These are phyloP conservation scores for Eudasyphora cyanicolor DNA, from an alignment of 2,888 invertebrate genomes.

Conservation along the genomic window DNA sequence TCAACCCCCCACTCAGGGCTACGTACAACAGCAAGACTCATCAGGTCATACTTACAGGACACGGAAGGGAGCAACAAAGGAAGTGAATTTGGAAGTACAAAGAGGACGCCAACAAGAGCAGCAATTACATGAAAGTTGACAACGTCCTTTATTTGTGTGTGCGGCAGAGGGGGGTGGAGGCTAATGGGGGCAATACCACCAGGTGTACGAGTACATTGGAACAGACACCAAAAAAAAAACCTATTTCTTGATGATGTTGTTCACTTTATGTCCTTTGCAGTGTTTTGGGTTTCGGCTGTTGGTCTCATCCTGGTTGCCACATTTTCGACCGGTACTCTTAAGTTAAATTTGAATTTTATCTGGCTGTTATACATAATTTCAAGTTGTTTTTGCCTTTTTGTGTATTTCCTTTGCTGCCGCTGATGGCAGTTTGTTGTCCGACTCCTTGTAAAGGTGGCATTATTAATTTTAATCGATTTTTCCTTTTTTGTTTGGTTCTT, in stretches of 20 bases:
- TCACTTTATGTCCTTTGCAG: neutral
- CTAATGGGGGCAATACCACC: neutral
- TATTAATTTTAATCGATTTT: slow-evolving; percentile 77
- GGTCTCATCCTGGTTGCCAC: slow-evolving; percentile 23
- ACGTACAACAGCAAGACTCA: too few relatives aligned
- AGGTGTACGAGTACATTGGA: too few relatives aligned
- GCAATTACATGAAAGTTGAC: slow-evolving; percentile 42
- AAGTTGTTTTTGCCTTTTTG: slow-evolving; percentile 50
- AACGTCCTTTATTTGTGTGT: too few relatives aligned
- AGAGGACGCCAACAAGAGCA: slow-evolving; percentile 13
- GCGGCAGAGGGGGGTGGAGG: too few relatives aligned
- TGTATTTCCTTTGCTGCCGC: slow-evolving; percentile 41
- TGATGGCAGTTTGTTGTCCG: neutral
- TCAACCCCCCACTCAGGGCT: too few relatives aligned
- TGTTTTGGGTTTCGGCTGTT: neutral
- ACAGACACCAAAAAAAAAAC: too few relatives aligned
- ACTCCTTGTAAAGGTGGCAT: slow-evolving; percentile 69
- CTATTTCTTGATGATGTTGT: neutral
- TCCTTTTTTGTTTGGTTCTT: neutral
- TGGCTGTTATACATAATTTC: slow-evolving; percentile 44
- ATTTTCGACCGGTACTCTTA: slow-evolving; percentile 16
- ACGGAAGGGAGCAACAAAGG: neutral
- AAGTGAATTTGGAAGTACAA: slow-evolving; percentile 13
- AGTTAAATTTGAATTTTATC: slow-evolving; percentile 60
- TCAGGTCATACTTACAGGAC: too few relatives aligned